Evolutionary conservation across 2,113 vertebrate genomes (phyloP).

Genomic region (Hyla sarda): DNA sequence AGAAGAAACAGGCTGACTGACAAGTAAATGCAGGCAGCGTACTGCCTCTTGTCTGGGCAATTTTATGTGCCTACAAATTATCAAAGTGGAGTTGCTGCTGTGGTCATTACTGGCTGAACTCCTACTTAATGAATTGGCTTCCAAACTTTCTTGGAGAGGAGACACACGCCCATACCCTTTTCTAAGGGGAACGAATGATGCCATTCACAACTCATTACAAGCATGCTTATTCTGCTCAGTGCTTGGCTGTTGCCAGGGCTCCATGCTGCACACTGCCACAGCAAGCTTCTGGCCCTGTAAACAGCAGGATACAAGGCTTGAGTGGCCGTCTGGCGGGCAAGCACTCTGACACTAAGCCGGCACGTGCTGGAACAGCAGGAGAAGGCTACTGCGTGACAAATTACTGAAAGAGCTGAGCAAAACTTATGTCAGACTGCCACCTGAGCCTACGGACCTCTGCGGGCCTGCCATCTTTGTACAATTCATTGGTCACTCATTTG

Average conservation of each 20-base stretch:
- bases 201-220: conserved; percentile 84
- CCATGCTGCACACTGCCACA: conserved; percentile 75
- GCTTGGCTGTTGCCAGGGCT: conserved; percentile 79
- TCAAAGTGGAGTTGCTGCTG: conserved; percentile 66
- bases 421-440: conserved; percentile 86
- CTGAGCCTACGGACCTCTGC: conserved; percentile 83
- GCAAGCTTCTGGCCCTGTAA: conserved; percentile 71
- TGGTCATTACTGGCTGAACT: conserved; percentile 70
- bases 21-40: not conserved
- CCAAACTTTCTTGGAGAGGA: conserved; percentile 74
- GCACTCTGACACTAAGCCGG: conserved; percentile 81
- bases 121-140: conserved; percentile 82
- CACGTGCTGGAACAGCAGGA: conserved; percentile 95
- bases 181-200: conserved; percentile 80
- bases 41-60: conserved; percentile 1
- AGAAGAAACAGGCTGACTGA: not conserved
- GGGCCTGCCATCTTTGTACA: conserved; percentile 65
- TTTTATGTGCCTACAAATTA: conserved; percentile 26
- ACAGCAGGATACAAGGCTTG: conserved; percentile 81
- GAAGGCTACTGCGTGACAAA: conserved; percentile 90
- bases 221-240: conserved; percentile 77
- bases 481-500: conserved; percentile 67
- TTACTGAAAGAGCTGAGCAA: conserved; percentile 87
- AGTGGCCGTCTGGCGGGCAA: conserved; percentile 84
- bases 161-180: conserved; percentile 72